Evolutionary conservation across 2,113 vertebrate species (phyloP).

Genomic region (Strix aluco): DNA sequence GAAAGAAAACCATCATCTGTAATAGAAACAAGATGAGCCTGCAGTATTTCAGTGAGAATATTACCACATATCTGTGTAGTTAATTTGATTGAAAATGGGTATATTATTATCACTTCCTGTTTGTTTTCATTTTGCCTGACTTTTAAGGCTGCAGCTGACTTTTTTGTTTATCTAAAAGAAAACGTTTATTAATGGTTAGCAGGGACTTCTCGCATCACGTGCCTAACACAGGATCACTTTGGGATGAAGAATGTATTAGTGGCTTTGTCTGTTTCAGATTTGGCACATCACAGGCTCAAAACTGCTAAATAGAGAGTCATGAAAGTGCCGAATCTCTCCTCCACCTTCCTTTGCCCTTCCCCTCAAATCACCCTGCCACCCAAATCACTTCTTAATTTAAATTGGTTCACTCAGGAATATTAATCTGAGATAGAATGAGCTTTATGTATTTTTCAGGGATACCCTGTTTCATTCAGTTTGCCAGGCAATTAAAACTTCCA

Average conservation of each 20-base stretch:
- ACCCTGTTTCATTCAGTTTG: neutral
- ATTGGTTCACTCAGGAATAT: neutral
- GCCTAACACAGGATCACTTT: neutral
- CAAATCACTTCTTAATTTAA: neutral
- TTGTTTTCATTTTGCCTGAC: neutral
- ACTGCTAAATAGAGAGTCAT: accelerated
- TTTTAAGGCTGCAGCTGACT: neutral
- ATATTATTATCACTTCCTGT: neutral
- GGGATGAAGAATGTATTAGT: neutral
- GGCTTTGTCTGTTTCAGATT: neutral
- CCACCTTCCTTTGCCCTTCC: neutral
- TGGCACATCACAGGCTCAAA: neutral
- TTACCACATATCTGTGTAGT: neutral
- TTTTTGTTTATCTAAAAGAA: neutral
- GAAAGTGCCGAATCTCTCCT: neutral
- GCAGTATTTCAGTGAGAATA: neutral
- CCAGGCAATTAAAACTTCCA: neutral
- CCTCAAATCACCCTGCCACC: neutral
- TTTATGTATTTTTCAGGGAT: neutral
- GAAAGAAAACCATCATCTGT: neutral
- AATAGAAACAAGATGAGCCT: neutral
- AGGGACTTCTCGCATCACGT: neutral
- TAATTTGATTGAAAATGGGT: neutral
- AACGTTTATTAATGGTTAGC: neutral
- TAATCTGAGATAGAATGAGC: neutral